phyloP scores from a whole-genome alignment of 1,140 invertebrate species.

The Papilio aristodemus region DNA sequence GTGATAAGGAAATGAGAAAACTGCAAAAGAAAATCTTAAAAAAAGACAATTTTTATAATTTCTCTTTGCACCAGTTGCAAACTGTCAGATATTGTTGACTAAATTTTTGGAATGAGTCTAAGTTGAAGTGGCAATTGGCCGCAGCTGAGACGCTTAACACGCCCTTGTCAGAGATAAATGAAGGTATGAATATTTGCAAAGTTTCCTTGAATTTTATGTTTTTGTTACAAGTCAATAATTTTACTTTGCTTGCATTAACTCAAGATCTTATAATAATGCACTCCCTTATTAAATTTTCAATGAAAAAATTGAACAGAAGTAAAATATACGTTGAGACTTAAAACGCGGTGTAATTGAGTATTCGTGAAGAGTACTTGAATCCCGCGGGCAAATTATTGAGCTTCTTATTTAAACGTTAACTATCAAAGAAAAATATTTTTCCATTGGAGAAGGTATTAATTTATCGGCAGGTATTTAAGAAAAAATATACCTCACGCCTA shows the following conservation, averaged over 20 bases:
- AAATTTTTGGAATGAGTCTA: conserved; percentile 51
- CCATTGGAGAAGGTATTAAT: conserved; percentile 3
- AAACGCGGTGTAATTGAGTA: conserved; percentile 45
- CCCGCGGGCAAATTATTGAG: conserved; percentile 42
- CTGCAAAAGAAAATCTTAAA: background rate
- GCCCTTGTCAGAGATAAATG: conserved; percentile 64
- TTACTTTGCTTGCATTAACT: no score
- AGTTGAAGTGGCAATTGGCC: conserved; percentile 61
- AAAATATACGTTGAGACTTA: conserved; percentile 41
- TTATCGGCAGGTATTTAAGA: no score
- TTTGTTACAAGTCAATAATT: conserved; percentile 34
- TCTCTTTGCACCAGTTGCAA: conserved; percentile 45
- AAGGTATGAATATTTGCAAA: conserved; percentile 51
- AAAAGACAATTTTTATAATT: conserved; percentile 32
- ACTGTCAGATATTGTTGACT: conserved; percentile 53
- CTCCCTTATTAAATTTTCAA: background rate
- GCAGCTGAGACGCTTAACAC: conserved; percentile 56
- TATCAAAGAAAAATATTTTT: conserved; percentile 34
- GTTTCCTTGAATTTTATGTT: conserved; percentile 48
- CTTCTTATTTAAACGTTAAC: conserved; percentile 33
- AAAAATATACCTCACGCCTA: no score
- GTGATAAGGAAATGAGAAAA: conserved; percentile 6
- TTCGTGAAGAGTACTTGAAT: conserved; percentile 42
- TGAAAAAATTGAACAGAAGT: conserved; percentile 32
- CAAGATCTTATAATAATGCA: background rate